Evolutionary conservation across 2,797 vertebrate genomes (phyloP), one percentile per base, ranked within the genome.

Genomic region (Petrocephalus schoutedeni): DNA sequence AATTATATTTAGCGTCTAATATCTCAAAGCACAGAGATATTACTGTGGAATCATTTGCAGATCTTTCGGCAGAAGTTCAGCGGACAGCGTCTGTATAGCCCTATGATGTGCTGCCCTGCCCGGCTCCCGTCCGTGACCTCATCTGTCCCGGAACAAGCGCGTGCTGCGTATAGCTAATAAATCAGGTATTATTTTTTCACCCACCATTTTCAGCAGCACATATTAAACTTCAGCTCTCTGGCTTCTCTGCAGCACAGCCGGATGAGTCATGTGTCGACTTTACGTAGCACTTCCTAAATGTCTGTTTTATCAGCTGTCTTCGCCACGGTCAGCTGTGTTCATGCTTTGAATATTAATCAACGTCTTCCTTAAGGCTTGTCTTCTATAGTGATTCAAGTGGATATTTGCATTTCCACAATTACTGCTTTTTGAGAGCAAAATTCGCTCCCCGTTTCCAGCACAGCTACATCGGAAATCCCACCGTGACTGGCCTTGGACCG

Each of bases 231-330:
- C 16, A 74, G 21, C 74, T 85, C 61, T 28, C 64, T 41, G 41
- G 87, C n/a, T 61, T 85, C 61, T 56, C 59, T 28, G 85, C 51
- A 58, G 28, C 58, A 88, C 49, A 54, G n/a, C n/a, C 41, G 6
- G 67, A 21, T 86, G 85, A 88, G 53, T 77, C 84, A 86, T 53
- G 51, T 32, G 56, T 77, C 85, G 9, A 77, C 32, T 87, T 77
- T 86, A 80, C 67, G 57, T 85, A 51, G 53, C 53, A 57, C 57
- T 85, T 80, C 28, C 64, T 86, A 88, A 88, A 85, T 49, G 64
- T 88, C 84, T 71, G 88, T 77, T 61, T 54, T 23, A 53, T 82
- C 77, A 57, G 71, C 56, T 64, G 9, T 21, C n/a, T 82, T 87
- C 9, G 28, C 61, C 45, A 28, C 41, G 36, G 83, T 89, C 86